Conservation (phyloP, 2,888 invertebrate genomes). For the Oscheius onirici region DNA sequence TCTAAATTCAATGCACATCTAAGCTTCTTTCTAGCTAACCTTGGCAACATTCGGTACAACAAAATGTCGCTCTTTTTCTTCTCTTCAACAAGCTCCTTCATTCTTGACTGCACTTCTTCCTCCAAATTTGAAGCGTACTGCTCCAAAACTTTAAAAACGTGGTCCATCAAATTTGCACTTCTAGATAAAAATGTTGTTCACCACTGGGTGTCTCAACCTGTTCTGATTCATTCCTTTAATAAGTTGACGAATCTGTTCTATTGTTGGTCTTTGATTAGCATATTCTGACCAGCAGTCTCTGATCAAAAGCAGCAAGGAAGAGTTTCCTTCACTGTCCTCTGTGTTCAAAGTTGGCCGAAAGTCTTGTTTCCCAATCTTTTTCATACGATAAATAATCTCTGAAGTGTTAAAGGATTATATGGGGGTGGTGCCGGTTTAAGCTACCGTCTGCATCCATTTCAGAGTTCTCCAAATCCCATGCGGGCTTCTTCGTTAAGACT, state of each 20-base stretch:
- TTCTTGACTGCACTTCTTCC: constrained; percentile 61
- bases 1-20: constrained; percentile 41
- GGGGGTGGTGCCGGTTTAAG: neutral
- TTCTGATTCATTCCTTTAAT: constrained; percentile 19
- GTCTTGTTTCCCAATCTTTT: constrained; percentile 54
- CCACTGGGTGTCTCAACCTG: neutral
- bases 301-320: constrained; percentile 35
- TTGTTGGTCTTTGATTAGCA: constrained; percentile 57
- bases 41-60: constrained; percentile 64
- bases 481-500: constrained; percentile 63
- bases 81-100: constrained; percentile 65
- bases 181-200: neutral
- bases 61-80: constrained; percentile 66
- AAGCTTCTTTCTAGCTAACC: constrained; percentile 28
- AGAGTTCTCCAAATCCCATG: constrained; percentile 63
- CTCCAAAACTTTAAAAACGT: constrained; percentile 62
- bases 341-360: constrained; percentile 57
- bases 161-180: constrained; percentile 62
- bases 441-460: constrained; percentile 49
- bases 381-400: constrained; percentile 65
- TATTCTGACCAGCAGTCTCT: constrained; percentile 67
- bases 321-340: constrained; percentile 46
- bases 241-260: constrained; percentile 29
- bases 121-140: constrained; percentile 62
- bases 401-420: constrained; percentile 4